Conservation (phyloP, 2,797 vertebrate genomes). For the Phrynocephalus forsythii region DNA sequence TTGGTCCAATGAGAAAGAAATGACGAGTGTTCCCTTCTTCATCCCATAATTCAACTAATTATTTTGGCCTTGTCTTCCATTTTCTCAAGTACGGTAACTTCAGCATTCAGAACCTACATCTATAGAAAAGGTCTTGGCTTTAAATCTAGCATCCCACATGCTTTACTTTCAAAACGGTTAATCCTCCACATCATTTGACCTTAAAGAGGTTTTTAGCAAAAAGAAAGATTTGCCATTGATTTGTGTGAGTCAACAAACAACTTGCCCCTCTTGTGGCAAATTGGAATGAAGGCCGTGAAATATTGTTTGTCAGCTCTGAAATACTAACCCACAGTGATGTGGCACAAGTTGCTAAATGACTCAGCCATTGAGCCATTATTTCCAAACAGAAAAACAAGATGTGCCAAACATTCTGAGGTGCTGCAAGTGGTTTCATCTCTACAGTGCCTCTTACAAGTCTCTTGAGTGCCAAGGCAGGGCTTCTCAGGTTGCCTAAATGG, state of each 20-base stretch:
- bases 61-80: not conserved
- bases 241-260: conserved; percentile 18
- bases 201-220: conserved; percentile 17
- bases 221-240: conserved; percentile 2
- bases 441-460: conserved; percentile 31
- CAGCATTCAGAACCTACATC: not conserved
- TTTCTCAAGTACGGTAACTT: not conserved
- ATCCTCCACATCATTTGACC: not conserved
- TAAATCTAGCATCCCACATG: conserved; percentile 1
- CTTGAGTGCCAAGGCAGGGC: conserved; percentile 10
- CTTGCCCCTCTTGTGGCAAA: conserved; percentile 14
- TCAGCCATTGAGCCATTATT: accelerated
- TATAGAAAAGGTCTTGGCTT: not conserved
- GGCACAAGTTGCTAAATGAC: conserved; percentile 30
- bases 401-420: conserved; percentile 38
- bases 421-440: not conserved
- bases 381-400: conserved; percentile 55
- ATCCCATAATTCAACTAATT: not conserved
- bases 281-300: not conserved
- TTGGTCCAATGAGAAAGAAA: too few relatives aligned
- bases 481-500: not conserved
- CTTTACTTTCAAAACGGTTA: conserved; percentile 14
- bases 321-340: not conserved
- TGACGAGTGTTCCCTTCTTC: not conserved
- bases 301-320: not conserved